Base-by-base conservation (phyloP, 2,888 invertebrate genomes). In the Chironomus riparius region DNA sequence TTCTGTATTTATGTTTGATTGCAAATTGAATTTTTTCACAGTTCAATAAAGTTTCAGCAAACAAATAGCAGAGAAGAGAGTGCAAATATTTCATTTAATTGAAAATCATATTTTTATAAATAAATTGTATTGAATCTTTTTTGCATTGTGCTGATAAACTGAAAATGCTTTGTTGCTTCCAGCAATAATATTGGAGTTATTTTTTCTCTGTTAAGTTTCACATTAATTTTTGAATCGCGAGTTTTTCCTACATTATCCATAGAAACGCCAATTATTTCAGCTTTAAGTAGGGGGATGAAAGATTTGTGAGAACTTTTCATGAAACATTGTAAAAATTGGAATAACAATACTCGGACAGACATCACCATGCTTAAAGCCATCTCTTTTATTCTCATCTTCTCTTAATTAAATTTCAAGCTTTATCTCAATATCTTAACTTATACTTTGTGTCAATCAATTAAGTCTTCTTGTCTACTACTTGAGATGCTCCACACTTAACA, bases 21-120 rank as follows among this genome's bases (percentile, higher is more conserved):
- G 72, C 72, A 72, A 72, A 72, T 72, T 72, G 72, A 72, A 72
- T 72, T 72, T 61, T 56, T 62, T 65, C 65, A 72, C 72, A 72
- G 72, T 72, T 72, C 72, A 72, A 72, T 72, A 62, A 62, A 72
- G 72, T 72, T 72, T 50, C 38, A 15, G 61, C 72, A 72, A 72
- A 72, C 50, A 72, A 70, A 50, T 48, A 70, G 56, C 56, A 70
- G 50, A 22, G 21, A 18, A 21, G 22, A 56, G 22, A 56, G 21
- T 13, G 71, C 47, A 70, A 71, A 71, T 71, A 72, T 72, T 72
- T 61, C 12, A 61, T 72, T 72, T 72, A 72, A 72, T 72, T 72
- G 72, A 72, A 72, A 72, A 72, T 72, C 61, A 72, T 72, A 72
- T 61, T 61, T 61, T 62, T 62, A 21, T 56, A 38, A 10, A 38